Evolutionary conservation across 2,888 invertebrate genomes (phyloP).

Genomic region (Mantis religiosa): DNA sequence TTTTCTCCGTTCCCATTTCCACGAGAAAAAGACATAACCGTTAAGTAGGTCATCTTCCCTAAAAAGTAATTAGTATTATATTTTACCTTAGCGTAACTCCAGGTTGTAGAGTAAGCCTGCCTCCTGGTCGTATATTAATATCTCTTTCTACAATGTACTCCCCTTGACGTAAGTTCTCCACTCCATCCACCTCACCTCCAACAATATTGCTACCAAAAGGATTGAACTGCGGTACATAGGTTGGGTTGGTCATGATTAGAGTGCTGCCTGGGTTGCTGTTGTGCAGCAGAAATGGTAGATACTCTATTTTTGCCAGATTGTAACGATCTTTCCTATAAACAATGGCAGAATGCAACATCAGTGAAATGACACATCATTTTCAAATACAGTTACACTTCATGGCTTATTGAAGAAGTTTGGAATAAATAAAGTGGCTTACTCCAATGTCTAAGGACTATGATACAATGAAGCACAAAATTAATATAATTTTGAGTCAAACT

Average conservation of each 20-base stretch:
- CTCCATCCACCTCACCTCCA: slow-evolving; percentile 91
- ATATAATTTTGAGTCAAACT: too few species aligned
- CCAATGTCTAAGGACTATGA: too few species aligned
- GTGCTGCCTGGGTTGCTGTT: slow-evolving; percentile 86
- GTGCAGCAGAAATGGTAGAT: slow-evolving; percentile 85
- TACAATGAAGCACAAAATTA: too few species aligned
- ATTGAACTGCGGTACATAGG: slow-evolving; percentile 73
- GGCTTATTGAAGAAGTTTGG: neutral
- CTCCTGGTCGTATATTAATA: slow-evolving; percentile 91
- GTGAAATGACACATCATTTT: neutral
- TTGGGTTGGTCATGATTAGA: slow-evolving; percentile 69
- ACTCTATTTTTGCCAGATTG: slow-evolving; percentile 87
- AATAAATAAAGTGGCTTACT: too few species aligned
- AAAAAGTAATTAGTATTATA: neutral
- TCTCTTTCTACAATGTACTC: slow-evolving; percentile 90
- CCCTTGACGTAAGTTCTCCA: slow-evolving; percentile 74
- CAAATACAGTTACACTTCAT: too few species aligned
- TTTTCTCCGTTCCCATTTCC: too few species aligned
- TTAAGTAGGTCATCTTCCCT: too few species aligned
- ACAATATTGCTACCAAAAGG: slow-evolving; percentile 65
- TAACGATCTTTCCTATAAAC: slow-evolving; percentile 76
- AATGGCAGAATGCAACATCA: neutral
- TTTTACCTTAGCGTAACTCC: slow-evolving; percentile 69
- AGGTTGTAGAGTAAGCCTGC: slow-evolving; percentile 79
- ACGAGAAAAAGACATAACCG: too few species aligned